Evolutionary conservation across 1,140 invertebrate species (phyloP).

Genomic region (Lucilia sericata): DNA sequence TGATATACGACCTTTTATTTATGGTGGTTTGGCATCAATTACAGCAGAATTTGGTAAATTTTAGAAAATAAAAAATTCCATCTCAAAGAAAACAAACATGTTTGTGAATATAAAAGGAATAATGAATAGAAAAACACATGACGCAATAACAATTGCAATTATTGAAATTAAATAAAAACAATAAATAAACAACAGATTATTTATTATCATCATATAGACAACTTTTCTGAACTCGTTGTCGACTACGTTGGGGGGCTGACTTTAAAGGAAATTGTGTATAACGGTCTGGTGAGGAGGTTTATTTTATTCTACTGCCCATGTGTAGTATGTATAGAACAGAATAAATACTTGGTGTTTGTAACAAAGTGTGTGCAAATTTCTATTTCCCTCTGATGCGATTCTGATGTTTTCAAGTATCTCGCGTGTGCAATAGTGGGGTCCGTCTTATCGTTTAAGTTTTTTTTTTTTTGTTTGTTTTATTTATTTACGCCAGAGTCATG

Average conservation of each 20-base stretch:
- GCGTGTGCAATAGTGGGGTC: too few species aligned
- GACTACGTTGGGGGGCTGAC: neutral
- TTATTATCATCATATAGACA: neutral
- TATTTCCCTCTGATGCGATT: neutral
- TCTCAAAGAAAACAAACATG: too few species aligned
- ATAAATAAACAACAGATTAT: neutral
- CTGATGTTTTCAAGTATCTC: too few species aligned
- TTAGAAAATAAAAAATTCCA: neutral
- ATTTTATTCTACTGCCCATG: too few species aligned
- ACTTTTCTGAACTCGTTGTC: neutral
- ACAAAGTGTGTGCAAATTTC: neutral
- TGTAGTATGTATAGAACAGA: too few species aligned
- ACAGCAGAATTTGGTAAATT: conserved; percentile 91
- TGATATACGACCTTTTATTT: conserved; percentile 91
- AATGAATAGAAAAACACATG: neutral
- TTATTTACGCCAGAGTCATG: neutral
- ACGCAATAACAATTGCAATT: conserved; percentile 21
- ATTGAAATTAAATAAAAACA: neutral
- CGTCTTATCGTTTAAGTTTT: too few species aligned
- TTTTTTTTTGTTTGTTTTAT: too few species aligned
- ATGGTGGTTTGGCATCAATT: conserved; percentile 92
- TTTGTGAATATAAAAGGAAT: neutral
- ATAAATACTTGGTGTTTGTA: neutral
- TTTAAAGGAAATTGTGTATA: neutral
- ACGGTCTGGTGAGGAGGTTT: too few species aligned